Conservation (phyloP, 30 jellyfish, hydroid and myxozoan species). For the Pseudorhiza aurosa region DNA sequence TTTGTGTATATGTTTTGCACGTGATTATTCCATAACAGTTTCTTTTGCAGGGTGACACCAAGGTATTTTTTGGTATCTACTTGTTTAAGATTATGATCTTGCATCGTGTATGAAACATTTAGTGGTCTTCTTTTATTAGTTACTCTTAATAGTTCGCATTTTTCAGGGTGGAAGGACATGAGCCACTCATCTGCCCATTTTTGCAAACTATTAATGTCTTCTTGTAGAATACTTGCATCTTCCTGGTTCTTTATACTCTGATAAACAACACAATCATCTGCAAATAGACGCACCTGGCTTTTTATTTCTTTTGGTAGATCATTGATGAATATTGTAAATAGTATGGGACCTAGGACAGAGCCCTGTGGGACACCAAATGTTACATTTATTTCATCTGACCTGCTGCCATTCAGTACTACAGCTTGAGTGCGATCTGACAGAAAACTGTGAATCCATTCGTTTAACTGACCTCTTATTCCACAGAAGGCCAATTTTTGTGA, state of each 20-base stretch:
- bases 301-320: conserved; percentile 38
- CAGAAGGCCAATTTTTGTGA: not conserved
- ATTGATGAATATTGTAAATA: conserved; percentile 38
- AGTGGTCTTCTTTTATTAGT: conserved; percentile 43
- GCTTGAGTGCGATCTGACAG: conserved; percentile 21
- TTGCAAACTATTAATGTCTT: conserved; percentile 17
- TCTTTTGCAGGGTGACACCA: conserved; percentile 36
- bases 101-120: conserved; percentile 23
- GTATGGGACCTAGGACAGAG: conserved; percentile 46
- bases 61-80: conserved; percentile 55
- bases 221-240: conserved; percentile 19
- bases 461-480: conserved; percentile 40
- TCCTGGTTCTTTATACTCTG: not conserved
- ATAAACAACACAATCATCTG: conserved; percentile 28
- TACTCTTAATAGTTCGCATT: conserved; percentile 33
- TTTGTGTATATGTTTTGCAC: not conserved
- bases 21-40: conserved; percentile 1
- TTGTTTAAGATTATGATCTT: conserved; percentile 33
- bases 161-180: conserved; percentile 13
- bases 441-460: conserved; percentile 18
- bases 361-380: conserved; percentile 59
- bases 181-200: conserved; percentile 39
- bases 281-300: conserved; percentile 31
- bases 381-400: conserved; percentile 30
- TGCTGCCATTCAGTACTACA: conserved; percentile 14